Evolutionary conservation across 2,888 invertebrate species (phyloP), one percentile per base, ranked within the genome.

Genomic region (Drosophila neotestacea): DNA sequence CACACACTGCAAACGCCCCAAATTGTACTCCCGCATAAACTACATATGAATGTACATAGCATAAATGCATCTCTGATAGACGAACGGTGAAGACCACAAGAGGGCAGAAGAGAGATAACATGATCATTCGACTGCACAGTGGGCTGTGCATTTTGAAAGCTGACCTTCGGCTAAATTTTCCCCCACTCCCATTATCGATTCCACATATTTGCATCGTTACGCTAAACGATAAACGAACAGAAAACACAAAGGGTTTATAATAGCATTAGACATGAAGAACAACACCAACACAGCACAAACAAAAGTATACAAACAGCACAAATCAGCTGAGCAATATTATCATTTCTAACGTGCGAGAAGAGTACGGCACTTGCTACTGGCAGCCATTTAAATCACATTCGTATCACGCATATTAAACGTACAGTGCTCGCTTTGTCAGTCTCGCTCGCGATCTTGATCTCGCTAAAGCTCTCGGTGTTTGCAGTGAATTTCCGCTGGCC

Each of bases 371-470:
- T 3, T 16, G n/a, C 56, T 27, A 13, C 32, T 44, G 47, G 41
- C 42, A 27, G 61, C 64, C 73, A 73, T 75, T 73, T 75, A 70
- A 70, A 76, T 65, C 54, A 56, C 64, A 77, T 65, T 77, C 61
- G 64, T 60, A 66, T 66, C 74, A 63, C 78, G 74, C 78, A 73
- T 69, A 62, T 68, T 68, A 63, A 63, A 56, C 63, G 63, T 46
- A 10, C 51, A 42, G 28, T 60, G 46, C 10, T 65, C 62, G 46
- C 39, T 39, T 10, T 39, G 32, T 77, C 63, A 77, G 77, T 77
- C 78, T 78, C 60, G 70, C 47, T 77, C 78, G 74, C 78, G 77
- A 78, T 70, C 74, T 78, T 78, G 78, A 73, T 78, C 74, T 63
- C 36, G 74, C 22, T 41, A 70, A 69, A 32, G 32, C 76, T 65